Base-by-base conservation (phyloP, 2,797 vertebrate species). In the Helostoma temminkii region DNA sequence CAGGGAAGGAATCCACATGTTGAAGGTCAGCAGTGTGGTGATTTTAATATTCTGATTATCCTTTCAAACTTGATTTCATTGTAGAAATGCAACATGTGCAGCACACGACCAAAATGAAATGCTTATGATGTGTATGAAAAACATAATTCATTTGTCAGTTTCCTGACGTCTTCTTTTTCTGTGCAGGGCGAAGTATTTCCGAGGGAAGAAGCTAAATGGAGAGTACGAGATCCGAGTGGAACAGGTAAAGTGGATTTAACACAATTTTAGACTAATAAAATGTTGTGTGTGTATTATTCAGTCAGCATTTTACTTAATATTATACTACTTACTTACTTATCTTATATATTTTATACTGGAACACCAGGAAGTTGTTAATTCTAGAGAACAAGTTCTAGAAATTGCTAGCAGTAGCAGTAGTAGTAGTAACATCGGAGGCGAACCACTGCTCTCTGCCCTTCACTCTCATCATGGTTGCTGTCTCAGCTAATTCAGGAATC, bases 191-290 rank as follows among this genome's bases (percentile, higher is more conserved):
- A 99, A 98, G 74, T 97, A 97, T 85, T 99, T 99, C 90, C 90
- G 96, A 46, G 96, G 96, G 30, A 97, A 96, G 93, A 99, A 96
- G 85, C 93, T 98, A 87, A 96, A 97, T 15, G 97, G 95, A 66
- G 97, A 98, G 47, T 95, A 94, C 50, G 97, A 99, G 84, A 97
- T 99, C 72, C 94, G 95, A 24, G 96, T 98, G 81, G 97, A 99
- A 79, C 98, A 99, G 97, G 98, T 98, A 91, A 84, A 93, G 88
- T 74, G 14, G 3, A 14, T 66, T 19, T 24, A 34, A 36, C 11
- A 30, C 28, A n/a, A n/a, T n/a, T n/a, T n/a, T n/a, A n/a, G n/a
- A n/a, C n/a, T n/a, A n/a, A n/a, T n/a, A n/a, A n/a, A n/a, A n/a
- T n/a, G n/a, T n/a, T n/a, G n/a, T n/a, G n/a, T n/a, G n/a, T n/a